Conservation (phyloP, 1,140 invertebrate genomes). For the Brachionus rotundiformis region DNA sequence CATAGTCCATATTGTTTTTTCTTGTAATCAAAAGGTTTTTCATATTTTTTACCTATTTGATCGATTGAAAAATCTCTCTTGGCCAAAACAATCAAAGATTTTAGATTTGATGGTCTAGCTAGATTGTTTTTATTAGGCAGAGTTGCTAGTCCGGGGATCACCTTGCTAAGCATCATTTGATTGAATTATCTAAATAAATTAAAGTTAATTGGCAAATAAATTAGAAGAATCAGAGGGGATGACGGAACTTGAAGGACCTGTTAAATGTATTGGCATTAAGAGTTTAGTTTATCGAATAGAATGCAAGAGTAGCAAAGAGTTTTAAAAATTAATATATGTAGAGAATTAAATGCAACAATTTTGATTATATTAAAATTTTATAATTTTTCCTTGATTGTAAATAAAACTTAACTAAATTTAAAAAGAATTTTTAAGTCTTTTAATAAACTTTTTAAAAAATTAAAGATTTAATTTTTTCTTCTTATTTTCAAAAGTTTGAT, state of each 20-base stretch:
- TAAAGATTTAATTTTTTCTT: too few relatives aligned
- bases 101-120: neutral
- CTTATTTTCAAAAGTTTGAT: too few relatives aligned
- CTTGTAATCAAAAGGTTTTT: constrained; percentile 51
- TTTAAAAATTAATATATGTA: constrained; percentile 15
- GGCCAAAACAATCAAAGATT: constrained; percentile 4
- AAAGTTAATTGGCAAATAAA: neutral
- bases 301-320: constrained; percentile 20
- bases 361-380: neutral
- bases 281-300: neutral
- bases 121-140: neutral
- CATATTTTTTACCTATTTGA: constrained; percentile 36
- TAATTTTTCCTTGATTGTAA: neutral
- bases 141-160: neutral
- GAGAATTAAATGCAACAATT: neutral
- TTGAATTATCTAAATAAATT: neutral
- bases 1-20: constrained; percentile 50
- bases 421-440: neutral
- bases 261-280: neutral
- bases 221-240: neutral
- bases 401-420: neutral
- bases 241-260: neutral
- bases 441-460: neutral
- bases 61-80: constrained; percentile 51
- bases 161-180: constrained; percentile 26